Evolutionary conservation across 1,140 invertebrate species (phyloP).

Genomic region (Penaeus indicus): DNA sequence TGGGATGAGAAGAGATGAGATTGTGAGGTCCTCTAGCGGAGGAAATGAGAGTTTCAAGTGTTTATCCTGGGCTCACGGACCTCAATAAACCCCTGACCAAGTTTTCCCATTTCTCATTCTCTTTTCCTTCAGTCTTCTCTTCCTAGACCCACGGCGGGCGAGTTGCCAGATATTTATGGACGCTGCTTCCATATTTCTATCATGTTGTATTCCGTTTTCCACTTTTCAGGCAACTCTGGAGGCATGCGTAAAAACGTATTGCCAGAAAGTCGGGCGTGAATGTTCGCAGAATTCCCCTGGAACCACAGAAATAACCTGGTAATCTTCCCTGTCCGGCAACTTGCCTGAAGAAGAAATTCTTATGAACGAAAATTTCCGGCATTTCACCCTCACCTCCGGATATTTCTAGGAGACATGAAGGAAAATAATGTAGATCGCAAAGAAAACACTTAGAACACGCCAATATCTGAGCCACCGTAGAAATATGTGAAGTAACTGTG

Average conservation of each 20-base stretch:
- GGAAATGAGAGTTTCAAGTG: constrained; percentile 67
- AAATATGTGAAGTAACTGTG: constrained; percentile 61
- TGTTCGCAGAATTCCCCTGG: no score
- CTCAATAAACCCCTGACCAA: constrained; percentile 66
- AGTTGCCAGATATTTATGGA: constrained; percentile 52
- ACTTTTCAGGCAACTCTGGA: background rate
- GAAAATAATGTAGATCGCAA: constrained; percentile 64
- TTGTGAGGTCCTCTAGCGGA: constrained; percentile 65
- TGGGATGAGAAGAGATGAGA: constrained; percentile 67
- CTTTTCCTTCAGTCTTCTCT: constrained; percentile 61
- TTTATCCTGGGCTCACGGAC: constrained; percentile 67
- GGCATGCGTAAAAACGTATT: no score
- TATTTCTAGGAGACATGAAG: constrained; percentile 56
- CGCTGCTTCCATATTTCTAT: background rate
- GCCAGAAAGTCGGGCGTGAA: no score
- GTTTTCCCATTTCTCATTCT: constrained; percentile 61
- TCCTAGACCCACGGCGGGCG: constrained; percentile 23
- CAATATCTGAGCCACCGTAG: constrained; percentile 59
- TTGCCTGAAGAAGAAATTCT: constrained; percentile 20
- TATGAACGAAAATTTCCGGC: constrained; percentile 62
- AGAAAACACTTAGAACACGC: constrained; percentile 62
- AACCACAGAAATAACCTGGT: constrained; percentile 2
- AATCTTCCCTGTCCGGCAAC: constrained; percentile 40
- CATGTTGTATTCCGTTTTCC: background rate
- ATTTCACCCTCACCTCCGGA: constrained; percentile 46